These are phyloP conservation scores for Notiomystis cincta DNA, from an alignment of 2,113 vertebrate species.

Conservation along the genomic window DNA sequence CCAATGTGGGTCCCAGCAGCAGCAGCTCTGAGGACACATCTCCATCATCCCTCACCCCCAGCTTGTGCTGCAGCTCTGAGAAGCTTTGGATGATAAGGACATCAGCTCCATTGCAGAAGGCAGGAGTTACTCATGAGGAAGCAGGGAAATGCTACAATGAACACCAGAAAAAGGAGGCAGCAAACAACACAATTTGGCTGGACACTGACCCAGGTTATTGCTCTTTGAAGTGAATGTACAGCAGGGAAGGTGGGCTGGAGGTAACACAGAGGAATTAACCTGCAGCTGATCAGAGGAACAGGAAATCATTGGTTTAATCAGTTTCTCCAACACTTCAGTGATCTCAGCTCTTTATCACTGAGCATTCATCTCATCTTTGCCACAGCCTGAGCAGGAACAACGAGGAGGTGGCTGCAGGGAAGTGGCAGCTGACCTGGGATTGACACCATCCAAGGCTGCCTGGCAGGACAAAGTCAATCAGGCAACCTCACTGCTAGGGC, in stretches of 20 bases:
- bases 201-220: not conserved
- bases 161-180: not conserved
- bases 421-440: not conserved
- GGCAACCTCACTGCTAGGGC: not conserved
- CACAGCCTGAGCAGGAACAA: not conserved
- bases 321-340: not conserved
- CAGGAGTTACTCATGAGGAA: not conserved
- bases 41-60: not conserved
- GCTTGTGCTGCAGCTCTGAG: not conserved
- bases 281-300: not conserved
- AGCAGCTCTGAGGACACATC: not conserved
- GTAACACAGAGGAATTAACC: not conserved
- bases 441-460: not conserved
- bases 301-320: not conserved
- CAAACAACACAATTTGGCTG: not conserved
- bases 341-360: not conserved
- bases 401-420: not conserved
- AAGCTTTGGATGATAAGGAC: not conserved
- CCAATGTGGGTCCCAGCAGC: not conserved
- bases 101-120: not conserved
- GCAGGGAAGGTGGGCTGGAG: not conserved
- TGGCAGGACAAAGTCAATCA: not conserved
- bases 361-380: not conserved
- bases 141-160: not conserved
- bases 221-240: not conserved